phyloP scores from a whole-genome alignment of 2,797 vertebrate genomes.

The Chiroxiphia lanceolata region DNA sequence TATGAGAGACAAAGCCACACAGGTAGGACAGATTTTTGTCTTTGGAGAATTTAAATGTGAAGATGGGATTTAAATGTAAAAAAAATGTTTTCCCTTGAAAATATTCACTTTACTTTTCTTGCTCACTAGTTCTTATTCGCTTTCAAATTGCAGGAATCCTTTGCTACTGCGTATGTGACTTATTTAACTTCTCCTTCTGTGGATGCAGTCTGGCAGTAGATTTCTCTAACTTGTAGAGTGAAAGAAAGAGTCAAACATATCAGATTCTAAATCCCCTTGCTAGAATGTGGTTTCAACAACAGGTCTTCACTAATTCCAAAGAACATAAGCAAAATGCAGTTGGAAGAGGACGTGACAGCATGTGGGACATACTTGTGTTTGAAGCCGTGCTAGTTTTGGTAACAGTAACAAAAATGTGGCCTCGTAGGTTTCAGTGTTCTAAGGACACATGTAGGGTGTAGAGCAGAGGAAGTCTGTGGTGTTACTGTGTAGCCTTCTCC shows the following conservation, averaged over 20 bases:
- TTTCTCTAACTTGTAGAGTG: neutral
- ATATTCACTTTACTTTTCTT: neutral
- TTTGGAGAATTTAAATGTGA: neutral
- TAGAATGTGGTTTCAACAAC: neutral
- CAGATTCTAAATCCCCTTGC: neutral
- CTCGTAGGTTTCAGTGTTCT: accelerated
- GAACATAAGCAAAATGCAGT: neutral
- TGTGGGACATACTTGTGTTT: neutral
- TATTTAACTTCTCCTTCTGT: neutral
- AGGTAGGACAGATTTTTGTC: constrained; percentile 76
- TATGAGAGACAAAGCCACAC: constrained; percentile 98
- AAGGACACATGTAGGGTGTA: accelerated
- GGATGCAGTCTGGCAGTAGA: neutral
- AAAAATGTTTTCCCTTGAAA: neutral
- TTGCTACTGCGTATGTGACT: neutral
- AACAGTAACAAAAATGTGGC: neutral
- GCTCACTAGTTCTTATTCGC: neutral
- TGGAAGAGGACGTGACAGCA: neutral
- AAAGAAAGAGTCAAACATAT: neutral
- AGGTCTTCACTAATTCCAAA: neutral
- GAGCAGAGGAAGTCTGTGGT: neutral
- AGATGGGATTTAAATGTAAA: neutral
- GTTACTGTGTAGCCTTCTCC: neutral
- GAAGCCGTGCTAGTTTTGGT: neutral
- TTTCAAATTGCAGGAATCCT: neutral